phyloP scores from a whole-genome alignment of 2,797 vertebrate species.

The Melanotaenia nigrans region DNA sequence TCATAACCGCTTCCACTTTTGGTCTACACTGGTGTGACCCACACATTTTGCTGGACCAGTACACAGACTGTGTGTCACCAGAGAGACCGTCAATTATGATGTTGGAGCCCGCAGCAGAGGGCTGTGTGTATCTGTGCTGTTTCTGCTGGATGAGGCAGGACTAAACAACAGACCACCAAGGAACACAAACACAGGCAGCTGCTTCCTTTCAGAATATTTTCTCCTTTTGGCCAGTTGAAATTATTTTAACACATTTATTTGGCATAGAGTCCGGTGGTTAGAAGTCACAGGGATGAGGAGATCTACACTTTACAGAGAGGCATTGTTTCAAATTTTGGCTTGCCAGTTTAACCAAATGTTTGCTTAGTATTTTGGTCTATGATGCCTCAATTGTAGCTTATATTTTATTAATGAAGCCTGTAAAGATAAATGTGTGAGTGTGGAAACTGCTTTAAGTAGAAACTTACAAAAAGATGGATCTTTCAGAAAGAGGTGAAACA shows the following conservation, averaged over 20 bases:
- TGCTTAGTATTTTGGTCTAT: neutral
- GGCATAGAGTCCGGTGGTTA: neutral
- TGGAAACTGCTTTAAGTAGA: neutral
- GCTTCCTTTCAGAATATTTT: slow-evolving; percentile 26
- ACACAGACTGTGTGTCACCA: slow-evolving; percentile 61
- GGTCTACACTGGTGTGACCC: slow-evolving; percentile 43
- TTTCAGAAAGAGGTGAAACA: neutral
- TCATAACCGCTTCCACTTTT: slow-evolving; percentile 30
- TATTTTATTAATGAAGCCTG: neutral
- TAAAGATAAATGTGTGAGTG: neutral
- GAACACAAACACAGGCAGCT: slow-evolving; percentile 51
- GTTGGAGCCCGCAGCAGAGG: slow-evolving; percentile 27
- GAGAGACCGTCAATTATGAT: slow-evolving; percentile 60
- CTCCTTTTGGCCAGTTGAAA: slow-evolving; percentile 9
- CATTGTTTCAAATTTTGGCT: slow-evolving; percentile 2
- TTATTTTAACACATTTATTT: slow-evolving; percentile 15
- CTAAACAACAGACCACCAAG: slow-evolving; percentile 73
- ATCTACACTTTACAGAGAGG: slow-evolving; percentile 17
- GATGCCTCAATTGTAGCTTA: neutral
- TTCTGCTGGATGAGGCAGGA: slow-evolving; percentile 64
- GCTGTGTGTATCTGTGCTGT: slow-evolving; percentile 41
- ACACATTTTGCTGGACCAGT: slow-evolving; percentile 34
- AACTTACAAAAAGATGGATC: neutral
- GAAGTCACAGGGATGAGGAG: slow-evolving; percentile 7
- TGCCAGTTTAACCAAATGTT: slow-evolving; percentile 14